Base-by-base conservation (phyloP, 2,113 vertebrate species). In the Lagopus muta region DNA sequence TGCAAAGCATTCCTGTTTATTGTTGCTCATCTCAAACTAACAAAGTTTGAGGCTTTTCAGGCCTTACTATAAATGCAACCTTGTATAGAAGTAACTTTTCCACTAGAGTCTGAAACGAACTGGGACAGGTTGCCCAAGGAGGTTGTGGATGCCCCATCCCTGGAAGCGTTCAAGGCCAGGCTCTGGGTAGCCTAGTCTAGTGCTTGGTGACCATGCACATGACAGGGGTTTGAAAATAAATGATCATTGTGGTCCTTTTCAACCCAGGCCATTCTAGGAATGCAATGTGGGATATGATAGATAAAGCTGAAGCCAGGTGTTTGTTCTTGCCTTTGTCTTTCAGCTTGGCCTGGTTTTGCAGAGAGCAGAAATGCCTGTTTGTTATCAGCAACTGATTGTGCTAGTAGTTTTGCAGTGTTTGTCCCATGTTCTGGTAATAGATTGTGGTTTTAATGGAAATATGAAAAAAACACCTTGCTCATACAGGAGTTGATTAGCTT, bases 11-110 rank as follows among this genome's bases (percentile, higher is more conserved):
- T 48, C 12, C 1, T 40, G 2, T 21, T 60, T 45, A 5, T 19
- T 57, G 8, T 0, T 36, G 16, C 1, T 42, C 58, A 28, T 4
- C 48, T 52, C 42, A 14, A 0, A 0, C 7, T 22, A 36, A 2
- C 2, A 6, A 1, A 8, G 5, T 6, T 3, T 19, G 4, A 4
- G 5, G 1, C 65, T 72, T 71, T 21, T 14, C 11, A 50, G 22
- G 48, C 22, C 11, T 50, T 50, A 50, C 48, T 50, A 50, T 50
- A 48, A 22, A 48, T 22, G 11, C 47, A 22, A 22, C 21, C 21
- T 48, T 48, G 21, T 48, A 12, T 21, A 11, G 6, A 22, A 12
- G 48, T 50, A 50, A 50, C 22, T 50, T 50, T 50, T 50, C 11
- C 48, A 50, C 22, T 50, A 8, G 6, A 50, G 48, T 50, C 48